Evolutionary conservation across 1,140 invertebrate species (phyloP), one percentile per base, ranked within the genome.

Genomic region (Ylistrum balloti): DNA sequence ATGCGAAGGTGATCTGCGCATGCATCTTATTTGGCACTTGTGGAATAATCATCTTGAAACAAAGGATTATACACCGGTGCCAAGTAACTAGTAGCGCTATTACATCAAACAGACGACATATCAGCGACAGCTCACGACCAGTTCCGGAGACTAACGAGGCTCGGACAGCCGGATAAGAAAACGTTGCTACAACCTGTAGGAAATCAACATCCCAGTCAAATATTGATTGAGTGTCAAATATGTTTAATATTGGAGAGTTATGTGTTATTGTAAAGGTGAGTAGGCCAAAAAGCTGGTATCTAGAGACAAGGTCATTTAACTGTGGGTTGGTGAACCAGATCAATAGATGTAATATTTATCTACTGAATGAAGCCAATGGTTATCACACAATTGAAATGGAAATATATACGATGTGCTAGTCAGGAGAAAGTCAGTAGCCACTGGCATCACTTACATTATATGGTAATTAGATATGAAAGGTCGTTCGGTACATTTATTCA

Each of bases 21-120:
- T 92, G 89, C 88, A 88, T 89, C 41, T 90, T 90, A 92, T 92
- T 92, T 92, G 91, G 91, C 91, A 92, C 91, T 88, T 92, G 88
- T 92, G 91, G 91, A 92, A 92, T 92, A 90, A 90, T 92, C 91
- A 88, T 74, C 10, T 85, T 86, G 33, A 33, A 86, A 85, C n/a
- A 35, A 28, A 38, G 87, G 89, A 88, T 90, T 90, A 90, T 92
- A 90, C 91, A 92, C 89, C 87, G 89, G 91, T 92, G 91, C 91
- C 91, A 92, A 92, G 89, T 90, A 92, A 91, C 38, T 89, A 91
- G 90, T 87, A 33, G 88, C 85, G 90, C 90, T 56, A 28, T 88
- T 22, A 38, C 89, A 15, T 48, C 89, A 15, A 38, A 28, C 22
- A n/a, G 56, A 74, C 56, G 56, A 74, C 56, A 74, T 28, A 74